Conservation (phyloP, 2,797 vertebrate genomes). For the Pipistrellus pygmaeus region DNA sequence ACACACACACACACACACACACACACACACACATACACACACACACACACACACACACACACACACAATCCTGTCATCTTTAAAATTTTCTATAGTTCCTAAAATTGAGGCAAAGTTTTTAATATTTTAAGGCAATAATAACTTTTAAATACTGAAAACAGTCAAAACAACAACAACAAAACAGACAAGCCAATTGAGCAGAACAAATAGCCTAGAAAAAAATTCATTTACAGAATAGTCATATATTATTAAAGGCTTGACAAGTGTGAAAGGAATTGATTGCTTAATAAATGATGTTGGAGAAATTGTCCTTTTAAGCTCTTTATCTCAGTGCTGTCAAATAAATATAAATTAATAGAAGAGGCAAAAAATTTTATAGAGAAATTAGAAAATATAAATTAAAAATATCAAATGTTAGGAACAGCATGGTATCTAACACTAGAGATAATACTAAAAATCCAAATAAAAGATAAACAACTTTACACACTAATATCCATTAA, state of each 20-base stretch:
- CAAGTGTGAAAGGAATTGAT: not conserved
- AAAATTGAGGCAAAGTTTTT: not conserved
- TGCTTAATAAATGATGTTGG: not conserved
- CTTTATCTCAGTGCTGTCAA: not conserved
- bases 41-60: not conserved
- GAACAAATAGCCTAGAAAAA: constrained; percentile 31
- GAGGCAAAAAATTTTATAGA: not conserved
- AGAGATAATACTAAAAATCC: not conserved
- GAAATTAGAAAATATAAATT: constrained; percentile 31
- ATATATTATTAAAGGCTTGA: not conserved
- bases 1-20: too few relatives aligned
- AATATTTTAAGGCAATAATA: not conserved
- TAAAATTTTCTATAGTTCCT: not conserved
- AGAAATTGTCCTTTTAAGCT: not conserved
- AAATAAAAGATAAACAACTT: not conserved
- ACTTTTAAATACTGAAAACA: constrained; percentile 8
- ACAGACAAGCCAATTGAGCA: not conserved
- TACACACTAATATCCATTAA: not conserved
- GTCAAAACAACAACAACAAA: not conserved
- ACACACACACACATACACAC: too few relatives aligned
- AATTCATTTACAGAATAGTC: not conserved
- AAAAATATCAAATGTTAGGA: constrained; percentile 2
- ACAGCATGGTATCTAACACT: not conserved
- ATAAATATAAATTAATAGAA: constrained; percentile 8
- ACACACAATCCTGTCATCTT: not conserved